phyloP scores from a whole-genome alignment of 2,113 vertebrate species.

The Microtus richardsoni region DNA sequence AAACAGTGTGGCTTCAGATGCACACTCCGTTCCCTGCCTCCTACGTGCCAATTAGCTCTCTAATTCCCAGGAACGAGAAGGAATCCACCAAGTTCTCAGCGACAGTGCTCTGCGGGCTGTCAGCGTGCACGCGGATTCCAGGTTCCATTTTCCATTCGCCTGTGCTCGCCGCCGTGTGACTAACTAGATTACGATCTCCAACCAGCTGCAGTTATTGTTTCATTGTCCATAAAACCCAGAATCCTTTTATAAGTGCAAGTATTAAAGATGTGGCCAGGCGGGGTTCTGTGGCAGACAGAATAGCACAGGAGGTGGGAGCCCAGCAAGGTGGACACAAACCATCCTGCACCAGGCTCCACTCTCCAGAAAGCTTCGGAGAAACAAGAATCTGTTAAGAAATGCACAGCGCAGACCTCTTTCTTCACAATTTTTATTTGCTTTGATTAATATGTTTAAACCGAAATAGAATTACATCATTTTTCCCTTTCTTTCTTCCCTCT shows the following conservation, averaged over 20 bases:
- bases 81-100: background rate
- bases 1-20: background rate
- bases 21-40: background rate
- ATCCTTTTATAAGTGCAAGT: background rate
- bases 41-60: background rate
- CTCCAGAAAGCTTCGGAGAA: slow-evolving; percentile 38
- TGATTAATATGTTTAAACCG: background rate
- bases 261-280: background rate
- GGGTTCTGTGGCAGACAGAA: background rate
- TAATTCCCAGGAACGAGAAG: slow-evolving; percentile 37
- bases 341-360: background rate
- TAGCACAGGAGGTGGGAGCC: background rate
- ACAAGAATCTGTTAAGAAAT: background rate
- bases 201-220: slow-evolving; percentile 50
- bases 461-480: background rate
- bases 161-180: slow-evolving; percentile 5
- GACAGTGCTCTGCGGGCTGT: background rate
- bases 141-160: slow-evolving; percentile 55
- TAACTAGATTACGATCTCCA: slow-evolving; percentile 64
- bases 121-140: background rate
- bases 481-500: background rate
- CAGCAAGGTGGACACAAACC: background rate
- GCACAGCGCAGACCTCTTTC: background rate
- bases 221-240: slow-evolving; percentile 42
- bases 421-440: background rate